These are phyloP conservation scores for Sialis lutaria DNA, from an alignment of 2,888 invertebrate species.

Conservation along the genomic window DNA sequence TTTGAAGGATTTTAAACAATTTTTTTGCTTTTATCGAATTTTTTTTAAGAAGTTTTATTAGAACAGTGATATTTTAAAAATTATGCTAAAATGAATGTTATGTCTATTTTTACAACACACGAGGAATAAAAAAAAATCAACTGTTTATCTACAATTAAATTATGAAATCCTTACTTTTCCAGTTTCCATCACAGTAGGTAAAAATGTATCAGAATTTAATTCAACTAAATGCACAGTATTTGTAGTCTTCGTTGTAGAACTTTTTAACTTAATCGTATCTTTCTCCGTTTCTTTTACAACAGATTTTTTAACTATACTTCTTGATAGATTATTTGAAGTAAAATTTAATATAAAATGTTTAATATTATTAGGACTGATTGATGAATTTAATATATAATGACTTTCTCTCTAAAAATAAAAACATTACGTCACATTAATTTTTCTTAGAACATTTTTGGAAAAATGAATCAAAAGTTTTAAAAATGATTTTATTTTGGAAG, in stretches of 20 bases:
- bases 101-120: no score
- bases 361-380: conserved; percentile 30
- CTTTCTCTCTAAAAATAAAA: conserved; percentile 41
- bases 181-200: conserved; percentile 36
- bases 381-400: conserved; percentile 41
- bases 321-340: conserved; percentile 19
- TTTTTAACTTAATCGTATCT: not conserved
- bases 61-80: no score
- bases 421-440: not conserved
- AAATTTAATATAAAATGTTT: conserved; percentile 36
- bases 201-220: conserved; percentile 46
- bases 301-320: no score
- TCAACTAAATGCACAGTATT: conserved; percentile 37
- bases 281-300: no score
- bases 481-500: no score
- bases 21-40: no score
- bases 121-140: no score
- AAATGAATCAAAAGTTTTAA: conserved; percentile 1
- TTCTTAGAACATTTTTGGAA: not conserved
- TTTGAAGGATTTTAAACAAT: no score
- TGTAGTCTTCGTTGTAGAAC: not conserved
- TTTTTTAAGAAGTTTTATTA: no score
- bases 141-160: no score
- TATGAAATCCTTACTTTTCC: conserved; percentile 31
- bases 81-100: no score